These are phyloP conservation scores for Melipona bicolor DNA, from an alignment of 2,888 invertebrate species.

Conservation along the genomic window DNA sequence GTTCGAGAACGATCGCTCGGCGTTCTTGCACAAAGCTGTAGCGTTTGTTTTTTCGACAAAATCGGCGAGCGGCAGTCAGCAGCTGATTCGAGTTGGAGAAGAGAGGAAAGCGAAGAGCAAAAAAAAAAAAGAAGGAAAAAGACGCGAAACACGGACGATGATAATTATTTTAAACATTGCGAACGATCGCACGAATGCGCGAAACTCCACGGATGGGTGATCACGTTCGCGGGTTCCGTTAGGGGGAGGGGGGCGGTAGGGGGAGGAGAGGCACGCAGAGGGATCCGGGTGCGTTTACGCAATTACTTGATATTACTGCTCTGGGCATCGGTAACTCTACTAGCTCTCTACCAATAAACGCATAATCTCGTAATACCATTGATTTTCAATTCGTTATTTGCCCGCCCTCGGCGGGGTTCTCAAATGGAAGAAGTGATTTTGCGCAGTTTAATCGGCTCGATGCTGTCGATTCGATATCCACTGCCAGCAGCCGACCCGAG, in stretches of 20 bases:
- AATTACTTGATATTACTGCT: slow-evolving; percentile 78
- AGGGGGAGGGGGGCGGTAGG: neutral
- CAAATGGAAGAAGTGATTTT: slow-evolving; percentile 72
- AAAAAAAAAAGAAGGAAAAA: neutral
- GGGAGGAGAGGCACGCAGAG: slow-evolving; percentile 51
- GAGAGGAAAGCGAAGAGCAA: neutral
- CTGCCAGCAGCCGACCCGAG: slow-evolving; percentile 52
- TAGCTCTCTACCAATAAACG: slow-evolving; percentile 75
- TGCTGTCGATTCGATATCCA: slow-evolving; percentile 35
- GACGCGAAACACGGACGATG: slow-evolving; percentile 3
- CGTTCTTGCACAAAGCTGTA: too few species aligned
- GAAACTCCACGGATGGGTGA: slow-evolving; percentile 57
- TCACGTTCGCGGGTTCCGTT: slow-evolving; percentile 55
- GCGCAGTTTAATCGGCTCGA: slow-evolving; percentile 65
- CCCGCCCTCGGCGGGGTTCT: slow-evolving; percentile 67
- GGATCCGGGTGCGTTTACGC: slow-evolving; percentile 74
- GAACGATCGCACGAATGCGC: slow-evolving; percentile 38
- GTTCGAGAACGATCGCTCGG: slow-evolving; percentile 8
- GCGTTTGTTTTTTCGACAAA: slow-evolving; percentile 12
- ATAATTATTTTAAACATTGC: slow-evolving; percentile 61
- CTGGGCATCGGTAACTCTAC: slow-evolving; percentile 73
- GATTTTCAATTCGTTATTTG: slow-evolving; percentile 79
- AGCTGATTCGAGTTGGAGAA: too few species aligned
- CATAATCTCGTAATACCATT: slow-evolving; percentile 77
- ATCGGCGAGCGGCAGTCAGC: neutral